Evolutionary conservation across 2,113 vertebrate species (phyloP).

Genomic region (Uropsilus gracilis): DNA sequence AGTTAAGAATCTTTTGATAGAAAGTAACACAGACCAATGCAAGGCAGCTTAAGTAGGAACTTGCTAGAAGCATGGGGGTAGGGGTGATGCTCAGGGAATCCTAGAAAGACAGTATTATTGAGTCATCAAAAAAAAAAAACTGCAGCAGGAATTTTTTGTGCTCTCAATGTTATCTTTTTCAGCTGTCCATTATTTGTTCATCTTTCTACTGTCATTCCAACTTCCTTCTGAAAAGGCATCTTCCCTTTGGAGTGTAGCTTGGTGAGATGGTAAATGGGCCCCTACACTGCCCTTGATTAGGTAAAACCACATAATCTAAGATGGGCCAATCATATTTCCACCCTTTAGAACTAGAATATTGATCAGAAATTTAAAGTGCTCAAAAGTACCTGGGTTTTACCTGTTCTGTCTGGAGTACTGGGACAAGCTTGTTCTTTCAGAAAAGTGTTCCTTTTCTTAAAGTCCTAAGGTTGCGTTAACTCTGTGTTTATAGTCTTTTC

Average conservation of each 20-base stretch:
- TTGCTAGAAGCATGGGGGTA: background rate
- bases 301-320: background rate
- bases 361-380: background rate
- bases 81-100: background rate
- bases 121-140: background rate
- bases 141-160: background rate
- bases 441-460: background rate
- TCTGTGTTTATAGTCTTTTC: background rate
- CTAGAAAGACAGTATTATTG: background rate
- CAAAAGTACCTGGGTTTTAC: background rate
- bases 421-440: background rate
- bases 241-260: background rate
- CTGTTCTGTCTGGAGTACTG: background rate
- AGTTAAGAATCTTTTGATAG: slow-evolving; percentile 6
- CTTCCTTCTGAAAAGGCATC: background rate
- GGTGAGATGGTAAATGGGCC: background rate
- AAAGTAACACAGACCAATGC: slow-evolving; percentile 7
- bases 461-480: background rate
- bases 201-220: background rate
- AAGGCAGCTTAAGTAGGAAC: background rate
- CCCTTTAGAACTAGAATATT: background rate
- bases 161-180: background rate
- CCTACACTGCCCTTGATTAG: background rate
- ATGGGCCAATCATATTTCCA: background rate
- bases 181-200: background rate